A percentile compares a stretch with the other conserved stretches of the same genome.
Evolutionary conservation across 23 tunicate genomes (phyloP).

Genomic region (Oikopleura vanhoeffeni): DNA sequence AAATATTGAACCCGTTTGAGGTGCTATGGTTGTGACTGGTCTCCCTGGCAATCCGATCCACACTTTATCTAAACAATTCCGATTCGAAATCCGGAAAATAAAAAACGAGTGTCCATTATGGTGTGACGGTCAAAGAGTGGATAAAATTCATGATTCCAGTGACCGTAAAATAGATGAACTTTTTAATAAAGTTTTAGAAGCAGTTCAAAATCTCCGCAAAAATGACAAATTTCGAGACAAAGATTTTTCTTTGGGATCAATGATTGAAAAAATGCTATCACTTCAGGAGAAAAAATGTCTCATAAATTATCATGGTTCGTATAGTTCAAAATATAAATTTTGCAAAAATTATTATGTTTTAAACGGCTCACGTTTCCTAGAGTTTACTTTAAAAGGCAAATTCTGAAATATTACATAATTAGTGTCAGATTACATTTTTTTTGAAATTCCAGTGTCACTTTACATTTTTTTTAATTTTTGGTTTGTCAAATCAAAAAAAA

Average conservation of each 20-base stretch:
- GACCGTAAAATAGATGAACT: background rate
- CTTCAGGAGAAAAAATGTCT: background rate
- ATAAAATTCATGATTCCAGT: background rate
- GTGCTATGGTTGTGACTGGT: slow-evolving; percentile 99
- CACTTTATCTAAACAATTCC: slow-evolving; percentile 62
- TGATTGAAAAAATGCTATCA: background rate
- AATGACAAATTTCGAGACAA: background rate
- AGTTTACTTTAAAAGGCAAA: no score
- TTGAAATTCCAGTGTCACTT: no score
- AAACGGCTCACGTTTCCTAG: no score
- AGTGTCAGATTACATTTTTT: no score
- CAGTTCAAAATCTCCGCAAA: background rate
- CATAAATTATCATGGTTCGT: background rate
- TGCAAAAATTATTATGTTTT: no score
- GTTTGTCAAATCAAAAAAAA: no score
- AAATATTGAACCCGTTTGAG: slow-evolving; percentile 46
- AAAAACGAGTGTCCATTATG: slow-evolving; percentile 73
- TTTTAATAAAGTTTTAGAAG: background rate
- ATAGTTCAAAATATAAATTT: no score
- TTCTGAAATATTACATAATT: no score
- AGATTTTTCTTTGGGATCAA: background rate
- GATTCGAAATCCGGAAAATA: slow-evolving; percentile 69
- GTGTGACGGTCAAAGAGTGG: slow-evolving; percentile 73
- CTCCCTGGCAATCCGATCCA: slow-evolving; percentile 96
- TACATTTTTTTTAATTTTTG: no score